A percentile compares a stretch with the other conserved stretches of the same genome.
These are phyloP conservation scores for Hetaerina titia DNA, from an alignment of 2,888 invertebrate species.

Conservation along the genomic window DNA sequence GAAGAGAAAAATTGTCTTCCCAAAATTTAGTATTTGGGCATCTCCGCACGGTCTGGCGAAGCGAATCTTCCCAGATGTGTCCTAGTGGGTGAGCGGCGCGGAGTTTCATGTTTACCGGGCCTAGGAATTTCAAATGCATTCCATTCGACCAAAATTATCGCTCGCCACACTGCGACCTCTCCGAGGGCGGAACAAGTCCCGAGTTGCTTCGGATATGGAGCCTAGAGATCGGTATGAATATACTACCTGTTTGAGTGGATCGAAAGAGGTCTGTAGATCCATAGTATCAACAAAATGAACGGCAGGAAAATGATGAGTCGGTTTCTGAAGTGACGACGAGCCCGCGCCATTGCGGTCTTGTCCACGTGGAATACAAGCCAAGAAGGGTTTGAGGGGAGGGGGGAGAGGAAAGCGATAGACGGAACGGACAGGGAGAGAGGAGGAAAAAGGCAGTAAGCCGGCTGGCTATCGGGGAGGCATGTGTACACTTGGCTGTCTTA, in stretches of 20 bases:
- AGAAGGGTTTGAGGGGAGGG: neutral
- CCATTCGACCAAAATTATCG: neutral
- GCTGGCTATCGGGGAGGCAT: conserved; percentile 11
- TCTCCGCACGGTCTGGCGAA: too few species aligned
- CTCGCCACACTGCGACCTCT: neutral
- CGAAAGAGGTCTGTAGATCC: conserved; percentile 11
- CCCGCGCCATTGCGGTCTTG: neutral
- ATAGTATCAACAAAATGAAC: conserved; percentile 12
- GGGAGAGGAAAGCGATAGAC: neutral
- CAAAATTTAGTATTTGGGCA: too few species aligned
- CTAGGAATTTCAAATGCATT: neutral
- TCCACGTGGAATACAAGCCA: neutral
- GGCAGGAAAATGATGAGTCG: conserved; percentile 25
- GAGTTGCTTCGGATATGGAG: neutral
- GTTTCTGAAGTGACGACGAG: conserved; percentile 25
- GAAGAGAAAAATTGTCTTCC: too few species aligned
- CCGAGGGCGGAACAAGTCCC: neutral
- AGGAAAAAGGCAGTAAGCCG: neutral
- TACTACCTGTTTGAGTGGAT: neutral
- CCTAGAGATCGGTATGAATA: neutral
- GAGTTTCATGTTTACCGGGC: neutral
- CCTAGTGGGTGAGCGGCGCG: neutral
- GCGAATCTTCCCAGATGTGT: neutral
- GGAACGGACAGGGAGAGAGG: neutral
- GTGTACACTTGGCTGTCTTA: neutral